Base-by-base conservation (phyloP, 2,888 invertebrate genomes). In the Dexiosoma caninum region DNA sequence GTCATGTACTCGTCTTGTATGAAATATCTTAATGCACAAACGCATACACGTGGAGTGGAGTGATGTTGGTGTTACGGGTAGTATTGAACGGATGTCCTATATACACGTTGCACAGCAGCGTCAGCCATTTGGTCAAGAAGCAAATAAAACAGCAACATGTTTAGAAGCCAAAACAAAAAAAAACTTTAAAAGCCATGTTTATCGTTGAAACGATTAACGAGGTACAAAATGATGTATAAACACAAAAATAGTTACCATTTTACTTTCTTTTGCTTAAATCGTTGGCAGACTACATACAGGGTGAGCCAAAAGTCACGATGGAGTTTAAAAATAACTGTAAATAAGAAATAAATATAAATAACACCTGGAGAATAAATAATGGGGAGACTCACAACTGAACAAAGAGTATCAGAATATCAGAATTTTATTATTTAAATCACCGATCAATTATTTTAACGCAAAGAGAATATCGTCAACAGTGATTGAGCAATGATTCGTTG, bases 11-110 rank as follows among this genome's bases (percentile, higher is more conserved):
- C 74, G 74, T 79, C 57, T 62, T 69, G 74, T 79, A 51, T 46
- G 49, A 79, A 79, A 74, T 79, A 79, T 79, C 79, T 79, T 74
- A 79, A 79, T 79, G 79, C 57, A 46, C 53, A 23, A 21, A 55
- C 5, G 21, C 42, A 40, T 30, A 57, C 5, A 16, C 30, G 27
- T 30, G 49, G n/a, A 40, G n/a, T n/a, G n/a, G n/a, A 46, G 14
- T 57, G 1, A 19, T 74, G 37, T 46, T 62, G 46, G 32, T 30
- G n/a, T n/a, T n/a, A 49, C 37, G 62, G 27, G 37, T n/a, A n/a
- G n/a, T 14, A 35, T 35, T 35, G 35, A 10, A 8, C 3, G 35
- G 35, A 35, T 23, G 23, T 14, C 42, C 21, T n/a, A 23, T 19
- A 59, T 9, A 10, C 12, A 55, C 5, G 14, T 19, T 21, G 16